A percentile compares a stretch with the other conserved stretches of the same genome.
These are phyloP conservation scores for Chromis chromis DNA, from an alignment of 2,797 vertebrate genomes.

Conservation along the genomic window DNA sequence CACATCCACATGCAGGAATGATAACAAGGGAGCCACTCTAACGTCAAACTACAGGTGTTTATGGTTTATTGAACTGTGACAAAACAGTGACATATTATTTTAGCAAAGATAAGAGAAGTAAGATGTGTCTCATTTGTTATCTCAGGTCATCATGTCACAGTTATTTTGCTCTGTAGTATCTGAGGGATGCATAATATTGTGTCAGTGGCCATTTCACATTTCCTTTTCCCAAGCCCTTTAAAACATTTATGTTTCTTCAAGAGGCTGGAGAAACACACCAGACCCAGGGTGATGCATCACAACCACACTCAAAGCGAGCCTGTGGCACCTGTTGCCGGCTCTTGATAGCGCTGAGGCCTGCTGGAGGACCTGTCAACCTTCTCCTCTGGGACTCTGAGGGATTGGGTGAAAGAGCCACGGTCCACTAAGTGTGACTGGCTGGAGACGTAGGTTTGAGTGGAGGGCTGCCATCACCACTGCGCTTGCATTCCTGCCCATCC, in stretches of 20 bases:
- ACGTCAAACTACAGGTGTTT: conserved; percentile 53
- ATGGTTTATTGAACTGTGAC: conserved; percentile 43
- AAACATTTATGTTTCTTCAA: conserved; percentile 31
- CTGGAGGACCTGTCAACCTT: conserved; percentile 66
- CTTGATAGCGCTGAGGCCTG: conserved; percentile 33
- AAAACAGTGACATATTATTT: background rate
- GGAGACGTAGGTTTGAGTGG: conserved; percentile 45
- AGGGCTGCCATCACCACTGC: conserved; percentile 43
- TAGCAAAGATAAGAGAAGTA: background rate
- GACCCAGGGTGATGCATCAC: conserved; percentile 34
- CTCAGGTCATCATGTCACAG: conserved; percentile 6
- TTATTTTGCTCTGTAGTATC: conserved; percentile 24
- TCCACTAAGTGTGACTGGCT: conserved; percentile 72
- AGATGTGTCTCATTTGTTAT: conserved; percentile 8
- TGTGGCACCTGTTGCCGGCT: conserved; percentile 71
- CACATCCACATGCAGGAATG: conserved; percentile 43
- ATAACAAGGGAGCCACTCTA: conserved; percentile 51
- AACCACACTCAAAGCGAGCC: conserved; percentile 34
- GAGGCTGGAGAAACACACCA: conserved; percentile 21
- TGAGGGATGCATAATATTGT: conserved; percentile 34
- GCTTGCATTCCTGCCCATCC: conserved; percentile 42
- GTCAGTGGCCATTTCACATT: conserved; percentile 31
- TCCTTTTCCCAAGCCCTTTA: conserved; percentile 24
- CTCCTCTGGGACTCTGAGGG: conserved; percentile 64
- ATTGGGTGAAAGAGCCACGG: conserved; percentile 69